Base-by-base conservation (phyloP, 2,113 vertebrate genomes). In the Felis catus region DNA sequence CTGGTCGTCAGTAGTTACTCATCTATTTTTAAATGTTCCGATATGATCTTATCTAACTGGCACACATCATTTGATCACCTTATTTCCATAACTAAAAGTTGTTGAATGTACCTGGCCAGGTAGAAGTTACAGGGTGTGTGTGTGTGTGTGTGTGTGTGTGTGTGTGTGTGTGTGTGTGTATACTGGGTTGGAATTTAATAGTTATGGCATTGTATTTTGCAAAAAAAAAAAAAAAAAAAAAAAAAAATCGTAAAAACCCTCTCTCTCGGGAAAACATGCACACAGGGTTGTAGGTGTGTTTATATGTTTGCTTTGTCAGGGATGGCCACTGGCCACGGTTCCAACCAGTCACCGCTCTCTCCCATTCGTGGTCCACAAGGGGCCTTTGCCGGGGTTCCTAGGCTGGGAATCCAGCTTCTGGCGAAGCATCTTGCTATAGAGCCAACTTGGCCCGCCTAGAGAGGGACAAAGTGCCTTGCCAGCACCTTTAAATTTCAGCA, bases 21-120 rank as follows among this genome's bases (percentile, higher is more conserved):
- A 97, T 98, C 88, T 96, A 98, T 98, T 97, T 98, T 97, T 97
- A 95, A 98, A 90, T 89, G 86, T 87, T 91, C 96, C 94, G 76
- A 25, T 93, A 53, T 33, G 96, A 94, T 97, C 97, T 96, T 96
- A 98, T 97, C 97, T 70, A 95, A 94, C 19, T 71, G 95, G 89
- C 96, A 96, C 65, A 88, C 48, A 96, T 14, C 73, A 95, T 85
- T 31, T 80, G 97, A 97, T 95, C 97, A 23, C 74, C 87, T 87
- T 97, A 96, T 81, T 98, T 97, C 97, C 92, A 65, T 58, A 94
- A 94, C 68, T 63, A 63, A 63, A 95, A 51, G 73, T 76, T 76
- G 79, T 13, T 82, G 2, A 55, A 80, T 41, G 48, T 39, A 33
- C 85, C 58, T 48, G 55, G 65, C 89, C 61, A 85, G 65, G 81